Conservation (phyloP, 2,888 invertebrate species). For the Stenchaetothrips biformis region DNA sequence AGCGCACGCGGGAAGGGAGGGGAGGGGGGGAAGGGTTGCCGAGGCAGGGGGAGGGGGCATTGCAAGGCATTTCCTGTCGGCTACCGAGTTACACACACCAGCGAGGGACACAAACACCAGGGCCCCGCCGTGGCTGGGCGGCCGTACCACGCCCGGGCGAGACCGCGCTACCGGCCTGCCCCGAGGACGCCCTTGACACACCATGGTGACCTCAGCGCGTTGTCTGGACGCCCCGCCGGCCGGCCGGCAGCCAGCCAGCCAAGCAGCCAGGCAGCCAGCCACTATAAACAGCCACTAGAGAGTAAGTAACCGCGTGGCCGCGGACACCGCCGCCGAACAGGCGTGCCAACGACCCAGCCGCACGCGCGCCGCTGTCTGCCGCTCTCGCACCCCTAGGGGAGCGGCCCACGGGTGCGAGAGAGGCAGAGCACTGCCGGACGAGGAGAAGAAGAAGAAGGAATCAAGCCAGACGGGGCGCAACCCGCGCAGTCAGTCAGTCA, state of each 20-base stretch:
- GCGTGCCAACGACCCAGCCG: too few species aligned
- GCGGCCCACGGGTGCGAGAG: too few species aligned
- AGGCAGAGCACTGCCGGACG: too few species aligned
- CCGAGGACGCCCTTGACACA: not conserved
- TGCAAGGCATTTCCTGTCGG: constrained; percentile 12
- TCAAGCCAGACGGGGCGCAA: too few species aligned
- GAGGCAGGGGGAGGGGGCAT: not conserved
- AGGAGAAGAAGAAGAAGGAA: too few species aligned
- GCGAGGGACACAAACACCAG: not conserved
- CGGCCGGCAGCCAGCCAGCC: not conserved
- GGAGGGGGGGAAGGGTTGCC: not conserved
- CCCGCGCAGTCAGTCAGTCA: not conserved
- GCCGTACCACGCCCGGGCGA: not conserved
- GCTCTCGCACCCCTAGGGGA: too few species aligned
- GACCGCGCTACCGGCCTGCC: not conserved
- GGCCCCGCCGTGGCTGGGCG: not conserved
- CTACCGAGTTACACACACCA: constrained; percentile 4
- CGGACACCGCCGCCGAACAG: too few species aligned
- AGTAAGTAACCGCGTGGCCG: too few species aligned
- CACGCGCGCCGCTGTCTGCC: too few species aligned
- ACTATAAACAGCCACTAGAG: not conserved
- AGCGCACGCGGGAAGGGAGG: not conserved
- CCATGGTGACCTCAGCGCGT: not conserved
- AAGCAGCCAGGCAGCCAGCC: not conserved
- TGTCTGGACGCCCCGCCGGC: not conserved